Percentiles rank a stretch among this genome's conserved stretches.
Evolutionary conservation across 2,113 vertebrate species (phyloP).

Genomic region (Tor tambroides): DNA sequence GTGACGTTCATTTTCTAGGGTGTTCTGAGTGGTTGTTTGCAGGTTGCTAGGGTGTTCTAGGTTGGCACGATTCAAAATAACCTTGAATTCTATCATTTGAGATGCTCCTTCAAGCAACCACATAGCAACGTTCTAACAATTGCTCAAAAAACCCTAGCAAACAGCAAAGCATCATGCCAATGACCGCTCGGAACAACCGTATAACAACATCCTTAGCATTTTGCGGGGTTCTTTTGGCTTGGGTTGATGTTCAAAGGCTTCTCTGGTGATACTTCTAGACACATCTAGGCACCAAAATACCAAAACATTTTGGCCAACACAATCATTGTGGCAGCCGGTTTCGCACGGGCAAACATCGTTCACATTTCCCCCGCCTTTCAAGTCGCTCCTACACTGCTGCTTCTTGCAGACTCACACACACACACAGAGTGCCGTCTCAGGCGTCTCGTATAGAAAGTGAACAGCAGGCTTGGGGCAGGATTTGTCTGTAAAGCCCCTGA

Average conservation of each 20-base stretch:
- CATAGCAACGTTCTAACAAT: not conserved
- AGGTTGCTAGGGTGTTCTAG: no score
- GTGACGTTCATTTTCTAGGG: no score
- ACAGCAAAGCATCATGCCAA: no score
- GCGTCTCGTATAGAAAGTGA: slow-evolving; percentile 16
- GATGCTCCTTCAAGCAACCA: not conserved
- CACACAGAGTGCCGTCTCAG: not conserved
- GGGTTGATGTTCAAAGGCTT: not conserved
- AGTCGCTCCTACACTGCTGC: slow-evolving; percentile 4
- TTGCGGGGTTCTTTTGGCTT: not conserved
- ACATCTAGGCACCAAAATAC: not conserved
- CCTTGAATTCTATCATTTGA: no score
- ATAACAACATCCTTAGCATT: not conserved
- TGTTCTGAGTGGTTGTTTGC: no score
- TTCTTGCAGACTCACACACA: not conserved
- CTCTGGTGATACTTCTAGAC: not conserved
- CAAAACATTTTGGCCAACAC: not conserved
- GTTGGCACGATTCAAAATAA: no score
- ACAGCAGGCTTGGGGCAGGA: slow-evolving; percentile 36
- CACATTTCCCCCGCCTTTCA: not conserved
- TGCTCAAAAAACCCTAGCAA: no score
- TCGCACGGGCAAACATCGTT: not conserved
- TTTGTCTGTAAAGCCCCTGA: slow-evolving; percentile 22
- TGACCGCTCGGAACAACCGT: not conserved
- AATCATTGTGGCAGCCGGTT: not conserved